A percentile compares a stretch with the other conserved stretches of the same genome.
These are phyloP conservation scores for Narcine bancroftii DNA, from an alignment of 2,113 vertebrate genomes.

Conservation along the genomic window DNA sequence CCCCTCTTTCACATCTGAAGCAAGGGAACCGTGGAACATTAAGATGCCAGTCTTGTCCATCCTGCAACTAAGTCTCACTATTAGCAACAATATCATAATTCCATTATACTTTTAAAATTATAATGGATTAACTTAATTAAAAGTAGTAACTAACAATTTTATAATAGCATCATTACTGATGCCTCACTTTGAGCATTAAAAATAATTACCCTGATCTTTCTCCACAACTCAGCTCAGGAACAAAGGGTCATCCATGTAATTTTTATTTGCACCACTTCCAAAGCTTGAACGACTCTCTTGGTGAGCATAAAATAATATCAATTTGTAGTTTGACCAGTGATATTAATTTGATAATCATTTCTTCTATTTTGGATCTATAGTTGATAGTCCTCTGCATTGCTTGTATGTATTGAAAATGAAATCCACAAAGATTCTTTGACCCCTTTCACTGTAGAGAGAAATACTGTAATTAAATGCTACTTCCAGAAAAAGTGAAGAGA, in stretches of 20 bases:
- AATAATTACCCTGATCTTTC: neutral
- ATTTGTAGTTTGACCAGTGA: neutral
- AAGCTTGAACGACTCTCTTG: neutral
- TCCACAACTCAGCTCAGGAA: neutral
- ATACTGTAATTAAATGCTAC: too few relatives aligned
- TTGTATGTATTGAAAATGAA: neutral
- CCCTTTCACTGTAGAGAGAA: neutral
- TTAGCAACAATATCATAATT: too few relatives aligned
- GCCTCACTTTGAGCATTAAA: neutral
- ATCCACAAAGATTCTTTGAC: neutral
- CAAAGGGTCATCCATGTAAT: neutral
- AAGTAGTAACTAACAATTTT: neutral
- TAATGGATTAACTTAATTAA: neutral
- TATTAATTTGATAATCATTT: neutral
- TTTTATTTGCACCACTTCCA: neutral
- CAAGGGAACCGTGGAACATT: too few relatives aligned
- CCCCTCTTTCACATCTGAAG: too few relatives aligned
- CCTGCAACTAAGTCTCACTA: too few relatives aligned
- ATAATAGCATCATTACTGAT: neutral
- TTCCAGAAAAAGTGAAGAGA: too few relatives aligned
- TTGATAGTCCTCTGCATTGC: neutral
- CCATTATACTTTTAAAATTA: too few relatives aligned
- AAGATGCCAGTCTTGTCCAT: too few relatives aligned
- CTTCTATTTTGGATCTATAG: neutral
- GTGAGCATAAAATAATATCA: neutral